These are phyloP conservation scores for Neoniphon sammara DNA, from an alignment of 2,797 vertebrate genomes.

Conservation along the genomic window DNA sequence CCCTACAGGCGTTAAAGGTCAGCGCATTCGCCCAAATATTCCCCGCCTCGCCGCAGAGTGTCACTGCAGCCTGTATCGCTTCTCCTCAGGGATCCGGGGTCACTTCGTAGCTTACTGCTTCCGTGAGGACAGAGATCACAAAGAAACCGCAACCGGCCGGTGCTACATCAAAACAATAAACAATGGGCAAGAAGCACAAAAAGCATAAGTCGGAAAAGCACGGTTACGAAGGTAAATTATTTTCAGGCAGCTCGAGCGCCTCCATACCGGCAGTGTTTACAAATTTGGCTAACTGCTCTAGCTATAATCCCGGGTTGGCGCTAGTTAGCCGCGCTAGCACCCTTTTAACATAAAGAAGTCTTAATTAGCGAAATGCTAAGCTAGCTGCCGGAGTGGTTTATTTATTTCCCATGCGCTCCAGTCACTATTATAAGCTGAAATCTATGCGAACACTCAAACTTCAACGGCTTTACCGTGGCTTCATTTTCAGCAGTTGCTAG, in stretches of 20 bases:
- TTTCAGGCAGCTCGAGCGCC: accelerated
- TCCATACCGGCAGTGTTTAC: accelerated
- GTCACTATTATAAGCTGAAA: too few relatives aligned
- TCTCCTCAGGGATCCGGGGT: not conserved
- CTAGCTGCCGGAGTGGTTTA: not conserved
- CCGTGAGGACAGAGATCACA: slow-evolving; percentile 38
- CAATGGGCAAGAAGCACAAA: slow-evolving; percentile 98
- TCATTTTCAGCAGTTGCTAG: not conserved
- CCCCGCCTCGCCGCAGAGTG: slow-evolving; percentile 67
- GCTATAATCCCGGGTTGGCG: accelerated
- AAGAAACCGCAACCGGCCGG: slow-evolving; percentile 24
- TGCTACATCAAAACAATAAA: slow-evolving; percentile 56
- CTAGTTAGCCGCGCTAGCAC: slow-evolving; percentile 5
- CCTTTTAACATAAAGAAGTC: not conserved
- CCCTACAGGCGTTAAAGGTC: slow-evolving; percentile 22
- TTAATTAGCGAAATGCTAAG: not conserved
- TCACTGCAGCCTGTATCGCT: slow-evolving; percentile 16
- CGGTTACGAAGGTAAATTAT: slow-evolving; percentile 87
- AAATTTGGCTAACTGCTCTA: accelerated
- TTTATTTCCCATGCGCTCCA: not conserved
- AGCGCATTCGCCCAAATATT: accelerated
- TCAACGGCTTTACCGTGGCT: not conserved
- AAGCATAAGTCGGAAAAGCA: slow-evolving; percentile 96
- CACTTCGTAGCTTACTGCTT: slow-evolving; percentile 15
- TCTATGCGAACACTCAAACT: not conserved